Conservation (phyloP, 2,888 invertebrate genomes). For the Idaea straminata region DNA sequence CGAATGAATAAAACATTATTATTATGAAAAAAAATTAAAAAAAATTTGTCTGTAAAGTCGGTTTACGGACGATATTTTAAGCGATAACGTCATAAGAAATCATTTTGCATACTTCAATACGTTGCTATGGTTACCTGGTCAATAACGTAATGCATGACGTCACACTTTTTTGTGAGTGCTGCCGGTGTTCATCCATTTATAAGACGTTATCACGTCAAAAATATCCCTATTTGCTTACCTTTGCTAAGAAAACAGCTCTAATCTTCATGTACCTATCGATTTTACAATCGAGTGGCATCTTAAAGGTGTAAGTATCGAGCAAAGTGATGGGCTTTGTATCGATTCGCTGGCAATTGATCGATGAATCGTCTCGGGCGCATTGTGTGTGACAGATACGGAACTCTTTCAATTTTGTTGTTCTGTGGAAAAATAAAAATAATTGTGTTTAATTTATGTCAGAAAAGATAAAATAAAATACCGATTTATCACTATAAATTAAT, state of each 20-base stretch:
- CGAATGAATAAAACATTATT: neutral
- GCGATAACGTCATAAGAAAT: slow-evolving; percentile 21
- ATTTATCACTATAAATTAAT: neutral
- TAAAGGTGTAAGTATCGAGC: slow-evolving; percentile 51
- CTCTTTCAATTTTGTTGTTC: slow-evolving; percentile 60
- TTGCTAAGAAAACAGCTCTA: slow-evolving; percentile 47
- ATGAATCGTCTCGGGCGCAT: slow-evolving; percentile 49
- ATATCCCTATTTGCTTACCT: slow-evolving; percentile 20
- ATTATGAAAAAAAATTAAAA: neutral
- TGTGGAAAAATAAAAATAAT: slow-evolving; percentile 21
- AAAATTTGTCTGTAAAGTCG: too few relatives aligned
- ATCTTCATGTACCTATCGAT: slow-evolving; percentile 55
- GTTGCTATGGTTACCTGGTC: neutral
- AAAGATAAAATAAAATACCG: neutral
- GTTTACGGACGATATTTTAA: neutral
- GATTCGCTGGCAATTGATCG: slow-evolving; percentile 51
- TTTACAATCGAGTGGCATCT: slow-evolving; percentile 60
- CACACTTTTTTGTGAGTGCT: too few relatives aligned
- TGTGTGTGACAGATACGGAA: slow-evolving; percentile 62
- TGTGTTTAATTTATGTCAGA: neutral
- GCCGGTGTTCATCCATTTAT: too few relatives aligned
- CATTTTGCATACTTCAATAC: too few relatives aligned
- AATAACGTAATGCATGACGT: neutral
- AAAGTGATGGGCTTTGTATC: slow-evolving; percentile 45
- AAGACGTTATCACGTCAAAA: neutral